Base-by-base conservation (phyloP, 1,140 invertebrate genomes). In the Nautilus pompilius region DNA sequence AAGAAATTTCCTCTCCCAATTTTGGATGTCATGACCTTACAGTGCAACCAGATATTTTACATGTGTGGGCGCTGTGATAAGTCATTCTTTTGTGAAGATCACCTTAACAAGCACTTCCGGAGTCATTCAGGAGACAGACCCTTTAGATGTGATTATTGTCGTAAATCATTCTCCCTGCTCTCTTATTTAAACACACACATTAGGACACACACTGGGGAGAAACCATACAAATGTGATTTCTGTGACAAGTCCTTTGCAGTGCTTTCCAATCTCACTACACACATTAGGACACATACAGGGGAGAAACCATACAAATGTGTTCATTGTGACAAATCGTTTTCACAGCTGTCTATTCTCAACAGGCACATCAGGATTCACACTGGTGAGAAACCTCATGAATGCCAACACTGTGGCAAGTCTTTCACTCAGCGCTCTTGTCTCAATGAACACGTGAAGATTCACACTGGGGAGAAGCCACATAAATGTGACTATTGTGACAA, bases 161-260 rank as follows among this genome's bases (percentile, higher is more conserved):
- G 15, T 15, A 53, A 53, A 24, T 4, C 26, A 24, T 53, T 53
- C 24, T 53, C 49, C 0, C 26, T 20, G 17, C 49, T 96, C 83
- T 95, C 93, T 64, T 94, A 95, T 63, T 86, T 98, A 72, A 95
- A 97, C 86, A 98, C 97, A 80, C 95, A 98, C 86, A 95, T 95
- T 84, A 87, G 95, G 74, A 95, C 92, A 82, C 95, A 98, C 86
- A 96, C 93, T 77, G 98, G 98, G 86, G 95, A 98, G 85, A 88
- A 96, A 68, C 96, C 96, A 36, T 99, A 54, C 67, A 84, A 81
- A 61, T 85, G 84, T 56, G 82, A 84, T 65, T 71, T 84, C 3
- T 85, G 84, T 70, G 68, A 80, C 0, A 83, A 85, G 65, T 73
- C 78, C 26, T 79, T 79, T 33, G 75, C 78, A 22, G 82, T 82